Evolutionary conservation across 35 echinoderm and acorn worm species (phyloP).

Genomic region (Ophiothrix spiculata): DNA sequence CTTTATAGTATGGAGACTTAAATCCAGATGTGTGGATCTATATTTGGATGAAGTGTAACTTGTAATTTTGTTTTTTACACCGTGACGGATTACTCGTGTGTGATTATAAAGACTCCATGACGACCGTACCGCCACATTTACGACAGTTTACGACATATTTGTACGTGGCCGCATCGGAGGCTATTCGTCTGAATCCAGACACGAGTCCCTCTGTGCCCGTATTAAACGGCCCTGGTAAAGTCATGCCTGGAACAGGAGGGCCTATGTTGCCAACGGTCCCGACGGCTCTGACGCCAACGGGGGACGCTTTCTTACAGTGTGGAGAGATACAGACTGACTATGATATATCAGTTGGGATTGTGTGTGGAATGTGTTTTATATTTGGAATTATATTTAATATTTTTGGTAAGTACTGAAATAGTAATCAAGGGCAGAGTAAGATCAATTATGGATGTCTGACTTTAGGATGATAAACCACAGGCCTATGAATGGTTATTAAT

Average conservation of each 20-base stretch:
- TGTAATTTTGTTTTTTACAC: too few relatives aligned
- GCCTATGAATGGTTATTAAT: too few relatives aligned
- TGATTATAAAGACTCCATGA: not conserved
- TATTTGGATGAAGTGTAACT: too few relatives aligned
- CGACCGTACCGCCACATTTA: not conserved
- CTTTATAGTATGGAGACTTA: too few relatives aligned
- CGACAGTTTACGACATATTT: not conserved
- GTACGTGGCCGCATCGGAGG: not conserved
- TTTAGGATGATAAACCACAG: too few relatives aligned
- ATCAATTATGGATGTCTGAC: too few relatives aligned
- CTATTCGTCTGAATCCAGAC: not conserved
- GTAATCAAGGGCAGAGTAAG: not conserved
- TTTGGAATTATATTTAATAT: constrained; percentile 81
- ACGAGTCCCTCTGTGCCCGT: not conserved
- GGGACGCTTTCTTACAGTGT: not conserved
- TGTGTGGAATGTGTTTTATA: constrained; percentile 76
- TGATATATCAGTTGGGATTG: constrained; percentile 56
- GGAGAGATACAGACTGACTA: constrained; percentile 60
- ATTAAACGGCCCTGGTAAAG: not conserved
- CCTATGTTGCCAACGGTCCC: constrained; percentile 1
- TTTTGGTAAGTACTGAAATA: constrained; percentile 67
- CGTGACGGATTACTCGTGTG: too few relatives aligned
- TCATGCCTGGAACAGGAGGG: not conserved
- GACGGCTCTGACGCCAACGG: not conserved
- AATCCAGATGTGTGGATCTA: too few relatives aligned